Base-by-base conservation (phyloP, 2,888 invertebrate genomes). In the Lamellibrachia satsuma region DNA sequence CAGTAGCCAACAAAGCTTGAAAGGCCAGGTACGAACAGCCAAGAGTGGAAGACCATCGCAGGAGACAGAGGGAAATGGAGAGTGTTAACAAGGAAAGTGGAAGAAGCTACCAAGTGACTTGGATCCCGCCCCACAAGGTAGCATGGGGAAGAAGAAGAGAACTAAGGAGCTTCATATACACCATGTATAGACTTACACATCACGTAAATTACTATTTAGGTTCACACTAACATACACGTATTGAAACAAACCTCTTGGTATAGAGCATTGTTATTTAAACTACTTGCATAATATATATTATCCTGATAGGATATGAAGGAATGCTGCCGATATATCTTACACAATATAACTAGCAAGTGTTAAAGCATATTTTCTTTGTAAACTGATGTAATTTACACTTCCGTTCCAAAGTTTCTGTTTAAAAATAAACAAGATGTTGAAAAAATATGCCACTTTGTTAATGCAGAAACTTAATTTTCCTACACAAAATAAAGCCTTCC, bases 221-320 rank as follows among this genome's bases (percentile, higher is more conserved):
- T 22, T 75, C 75, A 75, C 22, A 75, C 1, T 22, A 22, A 75
- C 22, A 75, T 22, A 75, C 75, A 11, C 22, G 75, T 6, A 22
- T 75, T 75, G 75, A 75, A 75, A 75, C 22, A 75, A 75, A 75
- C 75, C 15, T 75, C n/a, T 75, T 75, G 75, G 75, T 75, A 75
- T 75, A 75, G 15, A 75, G 75, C 75, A 75, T 75, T 75, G 75
- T 75, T 22, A 75, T 75, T 75, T n/a, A 75, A 75, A 75, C 75
- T 22, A 75, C 22, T 22, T 75, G 75, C 75, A 57, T 57, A 57
- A 8, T 57, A 15, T 15, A 75, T 22, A 22, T 15, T 22, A 75
- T 75, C 75, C 75, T 15, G 15, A 22, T 22, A 15, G 75, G 22
- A 75, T 22, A 3, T 75, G 75, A 75, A 9, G 15, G 15, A 6